Evolutionary conservation across 2,888 invertebrate genomes (phyloP).

Genomic region (Diplazon laetatorius): DNA sequence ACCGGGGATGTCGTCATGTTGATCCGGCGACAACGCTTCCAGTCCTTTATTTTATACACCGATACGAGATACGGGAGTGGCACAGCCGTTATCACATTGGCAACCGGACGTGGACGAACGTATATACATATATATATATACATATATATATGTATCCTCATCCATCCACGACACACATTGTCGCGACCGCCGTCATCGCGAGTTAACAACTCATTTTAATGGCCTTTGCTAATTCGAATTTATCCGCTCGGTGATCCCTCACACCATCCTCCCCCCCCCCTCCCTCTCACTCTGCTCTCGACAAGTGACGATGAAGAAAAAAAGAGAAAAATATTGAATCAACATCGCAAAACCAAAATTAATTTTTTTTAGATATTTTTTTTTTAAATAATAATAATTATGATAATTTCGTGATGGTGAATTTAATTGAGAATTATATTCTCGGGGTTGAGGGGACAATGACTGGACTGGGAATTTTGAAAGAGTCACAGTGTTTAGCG

Average conservation of each 20-base stretch:
- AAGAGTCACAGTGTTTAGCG: too few relatives aligned
- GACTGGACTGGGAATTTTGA: too few relatives aligned
- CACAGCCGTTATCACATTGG: constrained; percentile 22
- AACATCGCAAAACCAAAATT: too few relatives aligned
- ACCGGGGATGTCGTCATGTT: background rate
- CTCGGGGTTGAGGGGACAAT: too few relatives aligned
- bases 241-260: constrained; percentile 63
- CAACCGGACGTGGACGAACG: too few relatives aligned
- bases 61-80: constrained; percentile 14
- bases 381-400: too few relatives aligned
- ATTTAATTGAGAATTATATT: too few relatives aligned
- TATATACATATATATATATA: too few relatives aligned
- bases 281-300: constrained; percentile 3
- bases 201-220: constrained; percentile 72
- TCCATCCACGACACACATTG: constrained; percentile 38
- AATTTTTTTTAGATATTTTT: too few relatives aligned
- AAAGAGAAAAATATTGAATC: too few relatives aligned
- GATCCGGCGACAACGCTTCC: constrained; percentile 7
- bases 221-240: constrained; percentile 71
- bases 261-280: constrained; percentile 34
- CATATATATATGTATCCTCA: too few relatives aligned
- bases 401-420: too few relatives aligned
- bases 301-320: constrained; percentile 28
- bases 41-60: constrained; percentile 24
- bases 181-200: constrained; percentile 47